These are phyloP conservation scores for Yasuhikotakia modesta DNA, from an alignment of 2,797 vertebrate genomes.

Conservation along the genomic window DNA sequence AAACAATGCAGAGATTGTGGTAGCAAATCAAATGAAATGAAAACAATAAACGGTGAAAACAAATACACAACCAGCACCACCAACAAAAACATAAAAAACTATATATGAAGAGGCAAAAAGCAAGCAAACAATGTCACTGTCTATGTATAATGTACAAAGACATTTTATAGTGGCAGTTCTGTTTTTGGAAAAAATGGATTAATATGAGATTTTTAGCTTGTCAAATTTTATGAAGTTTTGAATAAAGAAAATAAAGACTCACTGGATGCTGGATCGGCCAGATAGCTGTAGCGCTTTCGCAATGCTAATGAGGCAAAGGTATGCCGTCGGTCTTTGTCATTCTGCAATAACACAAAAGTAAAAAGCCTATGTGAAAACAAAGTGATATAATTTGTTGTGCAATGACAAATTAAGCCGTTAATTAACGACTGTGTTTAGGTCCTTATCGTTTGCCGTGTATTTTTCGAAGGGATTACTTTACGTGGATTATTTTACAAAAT, in stretches of 20 bases:
- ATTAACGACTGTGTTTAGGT: background rate
- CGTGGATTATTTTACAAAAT: background rate
- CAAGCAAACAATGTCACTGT: conserved; percentile 78
- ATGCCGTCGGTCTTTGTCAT: conserved; percentile 93
- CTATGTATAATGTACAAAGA: conserved; percentile 79
- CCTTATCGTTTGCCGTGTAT: background rate
- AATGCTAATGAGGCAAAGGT: conserved; percentile 99
- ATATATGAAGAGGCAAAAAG: conserved; percentile 70
- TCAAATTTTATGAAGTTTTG: conserved; percentile 49
- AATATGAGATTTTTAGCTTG: conserved; percentile 11
- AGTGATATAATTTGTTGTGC: conserved; percentile 53
- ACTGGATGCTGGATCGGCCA: conserved; percentile 99
- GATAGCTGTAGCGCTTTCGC: conserved; percentile 99
- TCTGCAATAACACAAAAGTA: conserved; percentile 86
- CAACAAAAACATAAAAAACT: conserved; percentile 64
- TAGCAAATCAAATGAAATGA: conserved; percentile 48
- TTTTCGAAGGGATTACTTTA: background rate
- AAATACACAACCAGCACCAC: conserved; percentile 65
- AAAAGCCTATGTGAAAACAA: conserved; percentile 69
- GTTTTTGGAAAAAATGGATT: conserved; percentile 56
- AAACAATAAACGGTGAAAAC: conserved; percentile 47
- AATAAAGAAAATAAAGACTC: conserved; percentile 85
- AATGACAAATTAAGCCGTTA: background rate
- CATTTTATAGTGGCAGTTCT: conserved; percentile 64
- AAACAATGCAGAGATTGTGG: background rate